Base-by-base conservation (phyloP, 92 coral and sea anemone species). In the Epizoanthus scotinus region DNA sequence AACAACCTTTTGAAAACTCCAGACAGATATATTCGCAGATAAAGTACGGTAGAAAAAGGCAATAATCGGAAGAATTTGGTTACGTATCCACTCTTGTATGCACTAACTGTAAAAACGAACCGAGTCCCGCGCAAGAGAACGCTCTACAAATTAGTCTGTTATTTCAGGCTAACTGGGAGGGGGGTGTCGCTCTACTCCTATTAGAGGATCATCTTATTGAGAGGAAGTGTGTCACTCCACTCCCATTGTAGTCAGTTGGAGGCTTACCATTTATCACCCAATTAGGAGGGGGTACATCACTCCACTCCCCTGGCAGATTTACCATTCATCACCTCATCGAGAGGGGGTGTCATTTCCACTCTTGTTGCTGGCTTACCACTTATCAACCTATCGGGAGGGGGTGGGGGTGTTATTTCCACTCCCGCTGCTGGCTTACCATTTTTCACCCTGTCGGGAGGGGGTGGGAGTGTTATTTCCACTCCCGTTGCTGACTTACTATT, bases 271-370 rank as follows among this genome's bases (percentile, higher is more conserved):
- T 34, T 54, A 59, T 75, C n/a, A 34, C 36, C 1, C 4, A 15
- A 31, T 31, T 4, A 1, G 36, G 36, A 31, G 36, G 36, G 36
- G 36, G 36, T 31, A 4, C 4, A 4, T 31, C 36, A 15, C 54
- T 25, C 78, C 27, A 9, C 52, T 21, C 31, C 58, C 67, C 0
- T 6, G 13, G 0, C 22, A 74, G 13, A 38, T 57, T 0, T 40
- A 75, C 81, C 81, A 12, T 75, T 34, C 68, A 59, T 75, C n/a
- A 34, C 36, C 36, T 31, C 36, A 31, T 31, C n/a, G n/a, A n/a
- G n/a, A n/a, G n/a, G n/a, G n/a, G n/a, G n/a, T n/a, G n/a, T n/a
- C n/a, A n/a, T n/a, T n/a, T 24, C n/a, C n/a, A n/a, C 44, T 40
- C 8, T 9, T 21, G 12, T 5, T 21, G 1, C 21, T 56, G 9